A percentile compares a stretch with the other conserved stretches of the same genome.
Evolutionary conservation across 30 jellyfish, hydroid and myxozoan species (phyloP).

Genomic region (Clytia hemisphaerica): DNA sequence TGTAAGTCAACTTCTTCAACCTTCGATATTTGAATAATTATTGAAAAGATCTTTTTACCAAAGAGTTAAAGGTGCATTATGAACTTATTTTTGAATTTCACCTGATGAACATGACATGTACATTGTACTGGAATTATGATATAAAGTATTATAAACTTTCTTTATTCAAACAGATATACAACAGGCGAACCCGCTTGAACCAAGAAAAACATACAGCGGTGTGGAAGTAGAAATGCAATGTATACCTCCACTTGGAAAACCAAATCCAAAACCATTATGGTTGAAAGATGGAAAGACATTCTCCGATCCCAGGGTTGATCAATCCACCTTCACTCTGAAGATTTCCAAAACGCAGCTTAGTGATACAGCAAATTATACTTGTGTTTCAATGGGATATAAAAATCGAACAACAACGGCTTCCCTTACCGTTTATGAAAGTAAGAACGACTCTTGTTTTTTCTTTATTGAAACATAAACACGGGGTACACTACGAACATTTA

Average conservation of each 20-base stretch:
- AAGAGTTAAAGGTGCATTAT: neutral
- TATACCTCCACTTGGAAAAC: conserved; percentile 57
- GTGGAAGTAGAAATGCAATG: conserved; percentile 41
- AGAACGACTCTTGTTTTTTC: conserved; percentile 24
- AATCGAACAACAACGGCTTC: conserved; percentile 50
- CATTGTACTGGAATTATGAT: neutral
- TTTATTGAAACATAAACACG: neutral
- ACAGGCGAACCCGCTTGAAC: conserved; percentile 43
- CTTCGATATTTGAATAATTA: neutral
- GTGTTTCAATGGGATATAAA: conserved; percentile 57
- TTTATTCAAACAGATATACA: conserved; percentile 38
- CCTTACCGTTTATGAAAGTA: conserved; percentile 43
- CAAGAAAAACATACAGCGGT: conserved; percentile 31
- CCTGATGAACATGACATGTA: neutral
- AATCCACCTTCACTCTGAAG: conserved; percentile 1
- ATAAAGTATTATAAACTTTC: neutral
- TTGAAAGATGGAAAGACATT: conserved; percentile 43
- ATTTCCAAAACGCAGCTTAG: conserved; percentile 7
- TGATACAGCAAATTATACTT: conserved; percentile 70
- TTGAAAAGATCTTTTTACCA: neutral
- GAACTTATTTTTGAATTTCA: neutral
- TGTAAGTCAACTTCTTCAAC: no score
- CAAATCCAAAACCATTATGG: conserved; percentile 45
- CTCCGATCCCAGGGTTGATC: neutral
- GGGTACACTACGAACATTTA: no score